Percentiles rank a stretch among this genome's conserved stretches.
These are phyloP conservation scores for Unio delphinus DNA, from an alignment of 2,888 invertebrate genomes.

Conservation along the genomic window DNA sequence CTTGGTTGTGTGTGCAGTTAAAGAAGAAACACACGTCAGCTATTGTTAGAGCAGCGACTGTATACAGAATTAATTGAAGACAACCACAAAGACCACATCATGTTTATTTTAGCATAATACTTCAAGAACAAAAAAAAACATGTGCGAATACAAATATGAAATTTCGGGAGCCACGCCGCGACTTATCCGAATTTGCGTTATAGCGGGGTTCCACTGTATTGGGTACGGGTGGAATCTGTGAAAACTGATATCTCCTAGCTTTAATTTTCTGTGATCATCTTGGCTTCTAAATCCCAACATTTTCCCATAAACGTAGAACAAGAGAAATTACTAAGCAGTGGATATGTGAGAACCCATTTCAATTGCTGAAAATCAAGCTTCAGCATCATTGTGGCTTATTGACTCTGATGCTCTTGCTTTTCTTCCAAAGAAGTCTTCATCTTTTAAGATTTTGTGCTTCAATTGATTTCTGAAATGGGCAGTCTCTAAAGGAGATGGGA, in stretches of 20 bases:
- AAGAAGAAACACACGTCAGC: too few relatives aligned
- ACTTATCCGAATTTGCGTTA: too few relatives aligned
- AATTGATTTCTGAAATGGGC: not conserved
- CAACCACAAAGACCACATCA: too few relatives aligned
- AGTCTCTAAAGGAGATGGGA: not conserved
- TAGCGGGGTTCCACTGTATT: not conserved
- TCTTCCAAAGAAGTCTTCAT: not conserved
- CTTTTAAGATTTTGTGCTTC: not conserved
- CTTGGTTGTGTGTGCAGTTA: too few relatives aligned
- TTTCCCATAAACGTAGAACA: constrained; percentile 1
- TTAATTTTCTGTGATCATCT: not conserved
- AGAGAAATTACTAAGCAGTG: not conserved
- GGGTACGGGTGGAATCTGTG: not conserved
- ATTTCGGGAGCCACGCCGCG: too few relatives aligned
- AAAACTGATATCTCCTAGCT: not conserved
- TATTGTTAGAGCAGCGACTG: too few relatives aligned
- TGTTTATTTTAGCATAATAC: too few relatives aligned
- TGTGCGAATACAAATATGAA: too few relatives aligned
- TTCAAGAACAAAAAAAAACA: too few relatives aligned
- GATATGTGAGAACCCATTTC: not conserved
- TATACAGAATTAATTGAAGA: too few relatives aligned
- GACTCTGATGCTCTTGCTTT: not conserved
- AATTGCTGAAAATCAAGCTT: not conserved
- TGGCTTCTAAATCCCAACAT: not conserved
- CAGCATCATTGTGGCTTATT: not conserved